Base-by-base conservation (phyloP, 2,113 vertebrate genomes). In the Hiodon tergisus region DNA sequence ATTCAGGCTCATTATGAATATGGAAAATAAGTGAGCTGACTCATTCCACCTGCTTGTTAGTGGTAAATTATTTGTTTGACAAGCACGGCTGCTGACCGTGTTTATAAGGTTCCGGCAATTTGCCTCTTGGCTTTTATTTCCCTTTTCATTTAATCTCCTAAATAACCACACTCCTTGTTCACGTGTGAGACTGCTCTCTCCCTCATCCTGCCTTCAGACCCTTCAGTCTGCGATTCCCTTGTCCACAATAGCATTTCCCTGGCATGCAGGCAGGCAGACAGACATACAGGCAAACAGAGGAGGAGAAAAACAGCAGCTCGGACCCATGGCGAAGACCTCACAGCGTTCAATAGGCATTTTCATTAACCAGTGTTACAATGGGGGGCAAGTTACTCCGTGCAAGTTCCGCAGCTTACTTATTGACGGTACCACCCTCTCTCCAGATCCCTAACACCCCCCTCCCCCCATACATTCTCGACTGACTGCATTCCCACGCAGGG, bases 111-210 rank as follows among this genome's bases (percentile, higher is more conserved):
- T 71, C 70, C 57, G 57, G 17, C 48, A 48, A 71, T 71, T 71
- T 71, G 11, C 57, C 54, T 48, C 57, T 71, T 31, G 55, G 70
- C 54, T 60, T 71, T 71, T 71, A 71, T 71, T 60, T 71, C 55
- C 46, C 11, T 8, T 71, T 67, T 6, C 31, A 59, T 59, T 50
- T 71, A 14, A 71, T 71, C 60, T 71, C 70, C 70, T 57, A 59
- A 71, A 59, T 13, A 60, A 31, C 70, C 57, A n/a, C 11, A 46
- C 14, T n/a, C 58, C 13, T 16, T 57, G 11, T 46, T 60, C 70
- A 71, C 54, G 14, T 59, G 2, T 14, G 3, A 4, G 1, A 17
- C 51, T 31, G 51, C 50, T n/a, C 51, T 54, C 51, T 9, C 0
- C 69, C 47, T 31, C 6, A 13, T 52, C 48, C 67, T 13, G 16